Evolutionary conservation across 1,140 invertebrate genomes (phyloP).

Genomic region (Diuraphis noxia): DNA sequence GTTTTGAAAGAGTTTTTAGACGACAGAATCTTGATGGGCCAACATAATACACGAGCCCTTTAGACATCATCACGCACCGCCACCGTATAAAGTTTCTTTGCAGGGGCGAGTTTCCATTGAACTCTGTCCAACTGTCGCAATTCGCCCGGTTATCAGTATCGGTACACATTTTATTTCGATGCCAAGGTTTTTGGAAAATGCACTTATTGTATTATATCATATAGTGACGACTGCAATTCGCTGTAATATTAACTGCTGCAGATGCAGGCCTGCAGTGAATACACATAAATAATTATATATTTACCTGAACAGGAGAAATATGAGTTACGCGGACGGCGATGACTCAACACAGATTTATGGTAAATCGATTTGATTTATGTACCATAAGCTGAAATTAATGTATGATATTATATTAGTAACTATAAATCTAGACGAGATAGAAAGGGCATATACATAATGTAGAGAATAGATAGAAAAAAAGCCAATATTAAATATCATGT

Average conservation of each 20-base stretch:
- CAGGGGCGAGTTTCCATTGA: not conserved
- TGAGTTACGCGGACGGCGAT: not conserved
- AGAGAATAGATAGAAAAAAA: no score
- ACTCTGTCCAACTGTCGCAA: not conserved
- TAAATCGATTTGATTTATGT: not conserved
- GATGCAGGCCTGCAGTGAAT: not conserved
- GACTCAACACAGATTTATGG: not conserved
- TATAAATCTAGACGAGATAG: no score
- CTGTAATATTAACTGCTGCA: not conserved
- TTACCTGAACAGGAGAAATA: not conserved
- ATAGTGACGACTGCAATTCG: not conserved
- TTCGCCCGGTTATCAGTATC: not conserved
- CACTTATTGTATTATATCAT: not conserved
- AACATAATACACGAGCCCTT: constrained; percentile 2
- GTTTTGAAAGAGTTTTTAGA: constrained; percentile 40
- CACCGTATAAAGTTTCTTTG: not conserved
- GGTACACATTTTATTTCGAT: not conserved
- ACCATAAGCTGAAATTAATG: no score
- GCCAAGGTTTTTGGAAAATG: not conserved
- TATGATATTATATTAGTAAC: no score
- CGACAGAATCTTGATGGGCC: constrained; percentile 26
- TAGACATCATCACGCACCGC: not conserved
- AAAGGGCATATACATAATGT: no score
- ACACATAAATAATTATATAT: not conserved
- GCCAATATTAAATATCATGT: no score